Conservation (phyloP, 1,140 invertebrate species). For the Tribolium madens region DNA sequence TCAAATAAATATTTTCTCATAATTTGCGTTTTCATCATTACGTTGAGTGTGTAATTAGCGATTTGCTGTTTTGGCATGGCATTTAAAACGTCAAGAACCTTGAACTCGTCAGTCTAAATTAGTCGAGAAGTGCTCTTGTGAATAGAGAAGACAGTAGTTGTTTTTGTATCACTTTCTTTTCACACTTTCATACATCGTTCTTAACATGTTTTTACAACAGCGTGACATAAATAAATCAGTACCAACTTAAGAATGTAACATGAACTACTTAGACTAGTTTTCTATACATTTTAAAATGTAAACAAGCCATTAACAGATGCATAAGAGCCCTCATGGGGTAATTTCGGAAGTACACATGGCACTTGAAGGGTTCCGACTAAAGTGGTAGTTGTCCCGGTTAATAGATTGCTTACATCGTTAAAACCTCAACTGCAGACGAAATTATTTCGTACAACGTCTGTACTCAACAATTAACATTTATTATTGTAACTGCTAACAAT, state of each 20-base stretch:
- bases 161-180: conserved; percentile 57
- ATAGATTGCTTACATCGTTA: conserved; percentile 22
- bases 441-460: conserved; percentile 32
- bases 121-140: too few species aligned
- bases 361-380: conserved; percentile 28
- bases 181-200: conserved; percentile 58
- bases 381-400: conserved; percentile 4
- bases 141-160: conserved; percentile 27
- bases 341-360: conserved; percentile 29
- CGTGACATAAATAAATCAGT: conserved; percentile 57
- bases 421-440: conserved; percentile 46
- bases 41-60: neutral
- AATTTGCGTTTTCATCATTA: neutral
- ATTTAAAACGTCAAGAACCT: conserved; percentile 3
- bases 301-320: conserved; percentile 33
- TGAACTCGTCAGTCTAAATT: conserved; percentile 19
- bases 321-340: conserved; percentile 31
- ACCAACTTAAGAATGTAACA: conserved; percentile 56
- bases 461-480: conserved; percentile 58
- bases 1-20: too few species aligned
- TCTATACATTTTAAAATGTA: conserved; percentile 46
- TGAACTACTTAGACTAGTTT: conserved; percentile 54
- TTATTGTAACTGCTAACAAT: conserved; percentile 57
- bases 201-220: conserved; percentile 59
- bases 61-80: conserved; percentile 10